Conservation (phyloP, 2,113 vertebrate genomes). For the Crotalus helleri region DNA sequence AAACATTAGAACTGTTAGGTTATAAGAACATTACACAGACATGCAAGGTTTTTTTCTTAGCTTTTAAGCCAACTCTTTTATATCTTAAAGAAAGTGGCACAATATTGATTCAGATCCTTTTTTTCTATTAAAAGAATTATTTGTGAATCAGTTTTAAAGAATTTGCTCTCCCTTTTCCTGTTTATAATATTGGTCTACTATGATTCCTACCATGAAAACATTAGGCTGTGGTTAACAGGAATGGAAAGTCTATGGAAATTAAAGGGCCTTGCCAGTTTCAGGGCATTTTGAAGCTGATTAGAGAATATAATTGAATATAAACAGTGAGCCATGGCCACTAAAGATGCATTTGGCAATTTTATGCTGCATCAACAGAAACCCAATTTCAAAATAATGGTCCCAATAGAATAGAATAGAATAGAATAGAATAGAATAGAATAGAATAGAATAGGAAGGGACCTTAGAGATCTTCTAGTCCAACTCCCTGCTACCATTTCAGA, state of each 20-base stretch:
- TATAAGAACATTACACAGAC: conserved; percentile 69
- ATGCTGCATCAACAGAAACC: not conserved
- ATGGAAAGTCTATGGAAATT: conserved; percentile 2
- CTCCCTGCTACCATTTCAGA: not conserved
- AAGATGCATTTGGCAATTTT: not conserved
- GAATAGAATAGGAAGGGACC: no score
- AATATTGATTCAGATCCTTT: not conserved
- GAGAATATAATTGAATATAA: not conserved
- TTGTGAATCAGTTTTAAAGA: conserved; percentile 47
- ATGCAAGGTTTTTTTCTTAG: conserved; percentile 64
- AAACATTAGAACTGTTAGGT: conserved; percentile 65
- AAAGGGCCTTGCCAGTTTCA: not conserved
- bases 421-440: no score
- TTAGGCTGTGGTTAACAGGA: not conserved
- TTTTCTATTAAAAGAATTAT: conserved; percentile 15
- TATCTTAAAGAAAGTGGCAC: conserved; percentile 51
- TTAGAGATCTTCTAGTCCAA: not conserved
- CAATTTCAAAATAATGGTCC: not conserved
- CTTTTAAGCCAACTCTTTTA: conserved; percentile 61
- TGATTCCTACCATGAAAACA: conserved; percentile 26
- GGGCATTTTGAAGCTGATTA: not conserved
- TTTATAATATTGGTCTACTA: conserved; percentile 20
- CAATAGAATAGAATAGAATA: not conserved
- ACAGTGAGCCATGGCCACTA: not conserved
- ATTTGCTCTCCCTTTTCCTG: conserved; percentile 18